Percentiles rank a stretch among this genome's conserved stretches.
Conservation (phyloP, 2,113 vertebrate species). For the Desmodus rotundus region DNA sequence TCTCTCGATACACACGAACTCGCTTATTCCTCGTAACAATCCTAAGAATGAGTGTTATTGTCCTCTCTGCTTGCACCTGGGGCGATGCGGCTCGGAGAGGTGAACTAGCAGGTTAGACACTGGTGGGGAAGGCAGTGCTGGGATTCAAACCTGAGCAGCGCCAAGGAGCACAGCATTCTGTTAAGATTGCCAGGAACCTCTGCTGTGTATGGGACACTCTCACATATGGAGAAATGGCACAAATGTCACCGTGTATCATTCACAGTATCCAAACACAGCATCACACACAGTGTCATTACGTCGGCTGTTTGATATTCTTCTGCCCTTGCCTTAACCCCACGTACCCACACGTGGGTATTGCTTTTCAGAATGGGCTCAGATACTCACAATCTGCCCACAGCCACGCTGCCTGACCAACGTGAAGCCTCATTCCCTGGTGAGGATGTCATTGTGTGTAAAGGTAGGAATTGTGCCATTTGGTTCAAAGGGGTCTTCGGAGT, state of each 20-base stretch:
- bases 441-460: neutral
- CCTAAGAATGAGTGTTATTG: neutral
- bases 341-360: too few species aligned
- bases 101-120: neutral
- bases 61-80: neutral
- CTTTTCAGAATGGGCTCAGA: neutral
- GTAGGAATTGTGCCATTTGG: neutral
- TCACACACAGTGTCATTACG: neutral
- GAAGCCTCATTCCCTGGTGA: neutral
- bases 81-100: neutral
- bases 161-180: neutral
- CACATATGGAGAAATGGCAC: neutral
- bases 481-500: neutral
- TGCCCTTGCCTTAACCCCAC: neutral
- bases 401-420: rapidly evolving
- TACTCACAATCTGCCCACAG: neutral
- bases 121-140: neutral
- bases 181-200: neutral
- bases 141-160: too few species aligned
- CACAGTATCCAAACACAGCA: neutral
- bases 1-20: neutral
- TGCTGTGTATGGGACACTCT: neutral
- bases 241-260: neutral
- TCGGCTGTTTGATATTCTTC: neutral
- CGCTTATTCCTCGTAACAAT: neutral